Evolutionary conservation across 2,888 invertebrate genomes (phyloP).

Genomic region (Ptychoptera albimana): DNA sequence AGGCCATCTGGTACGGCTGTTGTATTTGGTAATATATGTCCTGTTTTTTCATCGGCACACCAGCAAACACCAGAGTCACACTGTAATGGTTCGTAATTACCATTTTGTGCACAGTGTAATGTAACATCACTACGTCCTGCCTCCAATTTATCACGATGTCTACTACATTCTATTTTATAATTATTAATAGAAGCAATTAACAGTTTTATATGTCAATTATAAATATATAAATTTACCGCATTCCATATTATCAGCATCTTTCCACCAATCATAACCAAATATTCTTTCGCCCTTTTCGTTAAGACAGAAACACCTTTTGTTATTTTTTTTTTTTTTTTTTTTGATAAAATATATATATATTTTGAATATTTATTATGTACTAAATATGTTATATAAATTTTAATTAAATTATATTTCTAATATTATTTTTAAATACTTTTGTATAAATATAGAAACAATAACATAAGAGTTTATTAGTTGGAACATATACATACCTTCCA

Average conservation of each 20-base stretch:
- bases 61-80: slow-evolving; percentile 52
- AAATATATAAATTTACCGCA: slow-evolving; percentile 39
- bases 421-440: background rate
- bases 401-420: background rate
- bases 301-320: slow-evolving; percentile 50
- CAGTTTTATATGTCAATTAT: background rate
- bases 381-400: background rate
- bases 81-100: slow-evolving; percentile 51
- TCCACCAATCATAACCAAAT: slow-evolving; percentile 36
- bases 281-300: slow-evolving; percentile 33
- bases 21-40: slow-evolving; percentile 34
- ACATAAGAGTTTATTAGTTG: background rate
- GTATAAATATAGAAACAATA: background rate
- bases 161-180: slow-evolving; percentile 39
- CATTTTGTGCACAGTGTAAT: slow-evolving; percentile 45
- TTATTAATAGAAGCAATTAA: too few relatives aligned
- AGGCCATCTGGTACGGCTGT: slow-evolving; percentile 39
- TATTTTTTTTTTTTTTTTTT: too few relatives aligned
- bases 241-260: slow-evolving; percentile 41
- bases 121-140: slow-evolving; percentile 32
- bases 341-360: slow-evolving; percentile 8
- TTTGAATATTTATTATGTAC: background rate
- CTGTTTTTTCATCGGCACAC: slow-evolving; percentile 46
- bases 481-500: slow-evolving; percentile 34
- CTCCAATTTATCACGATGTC: slow-evolving; percentile 37